phyloP scores from a whole-genome alignment of 2,888 invertebrate genomes.

The Cremastobaeus sp. region DNA sequence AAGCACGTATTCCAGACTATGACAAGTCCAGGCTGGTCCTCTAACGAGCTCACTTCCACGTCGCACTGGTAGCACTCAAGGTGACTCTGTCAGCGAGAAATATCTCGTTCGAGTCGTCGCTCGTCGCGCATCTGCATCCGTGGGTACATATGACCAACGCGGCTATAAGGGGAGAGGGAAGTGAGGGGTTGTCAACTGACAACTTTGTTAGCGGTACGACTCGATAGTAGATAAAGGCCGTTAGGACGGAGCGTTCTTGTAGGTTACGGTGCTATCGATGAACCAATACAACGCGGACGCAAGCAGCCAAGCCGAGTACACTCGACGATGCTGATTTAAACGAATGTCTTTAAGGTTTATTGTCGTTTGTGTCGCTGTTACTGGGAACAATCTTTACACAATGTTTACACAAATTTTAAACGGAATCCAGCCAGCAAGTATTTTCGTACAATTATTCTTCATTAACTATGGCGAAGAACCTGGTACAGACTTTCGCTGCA shows the following conservation, averaged over 20 bases:
- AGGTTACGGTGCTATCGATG: conserved; percentile 64
- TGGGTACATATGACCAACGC: conserved; percentile 39
- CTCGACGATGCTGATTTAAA: neutral
- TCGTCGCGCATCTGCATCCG: conserved; percentile 65
- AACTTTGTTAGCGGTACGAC: conserved; percentile 70
- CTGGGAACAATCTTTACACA: too few species aligned
- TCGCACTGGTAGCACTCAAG: conserved; percentile 53
- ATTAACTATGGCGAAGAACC: too few species aligned
- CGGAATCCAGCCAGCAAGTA: too few species aligned
- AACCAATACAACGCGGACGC: conserved; percentile 50
- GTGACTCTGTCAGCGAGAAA: conserved; percentile 69
- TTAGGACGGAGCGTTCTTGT: conserved; percentile 58
- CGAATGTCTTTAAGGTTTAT: conserved; percentile 2
- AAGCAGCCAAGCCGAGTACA: conserved; percentile 17
- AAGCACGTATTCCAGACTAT: conserved; percentile 60
- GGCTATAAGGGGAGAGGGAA: conserved; percentile 1
- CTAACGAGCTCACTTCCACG: conserved; percentile 69
- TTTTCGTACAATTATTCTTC: too few species aligned
- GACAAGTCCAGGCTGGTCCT: conserved; percentile 62
- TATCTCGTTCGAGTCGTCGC: conserved; percentile 64
- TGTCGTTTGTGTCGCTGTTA: neutral
- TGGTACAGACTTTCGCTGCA: too few species aligned
- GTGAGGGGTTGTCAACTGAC: conserved; percentile 61
- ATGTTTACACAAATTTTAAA: conserved; percentile 5
- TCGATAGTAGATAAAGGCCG: conserved; percentile 65